Evolutionary conservation across 2,888 invertebrate genomes (phyloP).

Genomic region (Folsomia manolachei): DNA sequence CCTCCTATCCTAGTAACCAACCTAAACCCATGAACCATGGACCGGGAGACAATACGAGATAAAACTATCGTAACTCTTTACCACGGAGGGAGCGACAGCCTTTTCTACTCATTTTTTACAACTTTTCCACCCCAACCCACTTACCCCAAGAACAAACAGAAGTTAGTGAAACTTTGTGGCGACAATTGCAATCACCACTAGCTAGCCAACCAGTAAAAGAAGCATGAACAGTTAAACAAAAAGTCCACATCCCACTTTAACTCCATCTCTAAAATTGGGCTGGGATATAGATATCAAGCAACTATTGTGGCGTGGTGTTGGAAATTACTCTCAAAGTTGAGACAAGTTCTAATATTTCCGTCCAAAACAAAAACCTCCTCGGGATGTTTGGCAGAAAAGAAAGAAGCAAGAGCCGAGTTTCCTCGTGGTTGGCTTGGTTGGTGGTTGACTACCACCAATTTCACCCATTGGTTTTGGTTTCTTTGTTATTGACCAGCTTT

Average conservation of each 20-base stretch:
- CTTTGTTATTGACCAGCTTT: slow-evolving; percentile 18
- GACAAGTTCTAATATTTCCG: neutral
- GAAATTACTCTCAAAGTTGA: neutral
- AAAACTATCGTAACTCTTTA: slow-evolving; percentile 25
- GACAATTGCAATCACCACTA: neutral
- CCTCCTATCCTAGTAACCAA: no score
- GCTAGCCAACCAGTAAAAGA: neutral
- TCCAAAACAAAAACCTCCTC: neutral
- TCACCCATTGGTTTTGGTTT: neutral
- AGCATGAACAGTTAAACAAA: neutral
- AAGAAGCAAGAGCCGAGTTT: neutral
- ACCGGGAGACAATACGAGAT: slow-evolving; percentile 2
- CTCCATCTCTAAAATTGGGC: neutral
- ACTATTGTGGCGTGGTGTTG: neutral
- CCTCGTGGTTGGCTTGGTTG: neutral
- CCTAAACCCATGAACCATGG: neutral
- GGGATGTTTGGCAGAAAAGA: neutral
- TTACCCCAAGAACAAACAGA: neutral
- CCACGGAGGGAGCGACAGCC: slow-evolving; percentile 9
- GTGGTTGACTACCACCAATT: neutral
- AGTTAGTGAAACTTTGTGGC: neutral
- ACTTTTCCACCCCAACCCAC: slow-evolving; percentile 1
- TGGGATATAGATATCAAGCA: neutral
- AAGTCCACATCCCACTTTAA: neutral
- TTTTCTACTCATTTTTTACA: slow-evolving; percentile 13